Evolutionary conservation across 1,140 invertebrate genomes (phyloP), one percentile per base, ranked within the genome.

Genomic region (Radopholus similis): DNA sequence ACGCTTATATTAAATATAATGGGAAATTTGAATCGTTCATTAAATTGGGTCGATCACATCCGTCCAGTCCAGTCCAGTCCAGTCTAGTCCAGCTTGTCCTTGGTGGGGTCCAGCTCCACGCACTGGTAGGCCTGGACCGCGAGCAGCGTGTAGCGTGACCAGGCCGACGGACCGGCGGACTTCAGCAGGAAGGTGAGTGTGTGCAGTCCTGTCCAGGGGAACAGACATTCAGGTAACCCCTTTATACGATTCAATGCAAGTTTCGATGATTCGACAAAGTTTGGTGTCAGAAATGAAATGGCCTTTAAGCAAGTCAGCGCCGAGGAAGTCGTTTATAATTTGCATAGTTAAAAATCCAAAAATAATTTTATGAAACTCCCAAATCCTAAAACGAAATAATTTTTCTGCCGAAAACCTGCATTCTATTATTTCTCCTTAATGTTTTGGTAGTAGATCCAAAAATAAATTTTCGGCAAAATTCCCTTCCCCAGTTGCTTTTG

Each of bases 121-220:
- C 56, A 58, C 37, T 30, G 32, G 28, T 40, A 38, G n/a, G 56
- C 56, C 26, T 58, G 56, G n/a, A 49, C n/a, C 21, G 56, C 56
- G 28, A 58, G 56, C 37, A 58, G 44, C n/a, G 34, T 32, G 28
- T 21, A 21, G 37, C 44, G 35, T 11, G 44, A 38, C 23, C 15
- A 11, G n/a, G 9, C n/a, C 23, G 35, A 13, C 9, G 34, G 28
- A 4, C 44, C 37, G n/a, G n/a, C 34, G 18, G 44, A 49, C 28
- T 40, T 42, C 5, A 58, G 9, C 23, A 2, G 26, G 23, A 58
- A 1, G 6, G 28, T 40, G 2, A 58, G 5, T 18, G 26, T 58
- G 26, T 58, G 44, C 15, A 49, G 56, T 9, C 56, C 56, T 58
- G 5, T n/a, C n/a, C n/a, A n/a, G n/a, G n/a, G n/a, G n/a, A n/a